Base-by-base conservation (phyloP, 2,888 invertebrate species). In the Julus scanicus region DNA sequence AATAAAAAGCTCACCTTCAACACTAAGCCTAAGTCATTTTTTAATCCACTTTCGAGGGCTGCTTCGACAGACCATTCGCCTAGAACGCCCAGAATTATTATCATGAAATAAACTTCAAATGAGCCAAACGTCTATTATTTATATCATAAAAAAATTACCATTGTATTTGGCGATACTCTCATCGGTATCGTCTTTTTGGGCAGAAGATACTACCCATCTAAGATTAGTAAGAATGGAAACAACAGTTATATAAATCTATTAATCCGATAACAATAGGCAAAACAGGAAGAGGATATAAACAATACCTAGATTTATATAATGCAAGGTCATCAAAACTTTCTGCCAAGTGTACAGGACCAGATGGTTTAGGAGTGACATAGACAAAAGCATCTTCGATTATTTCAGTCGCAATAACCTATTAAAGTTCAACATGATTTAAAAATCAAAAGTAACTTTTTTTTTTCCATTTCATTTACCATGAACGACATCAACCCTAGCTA, bases 151-250 rank as follows among this genome's bases (percentile, higher is more conserved):
- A 63, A 63, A 63, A 91, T 90, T 93, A 91, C 98, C 99, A 93
- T 99, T 97, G 93, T 99, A 99, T 93, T 98, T 98, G 15, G 98
- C 96, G 89, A 98, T 96, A 90, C 96, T 95, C 89, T 97, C 98
- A 90, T 98, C 97, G 39, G 94, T 93, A 86, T 93, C 94, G 90
- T 97, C 97, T 92, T 99, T 99, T 92, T 97, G 98, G 0, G 99
- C 97, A 91, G 96, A 94, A 0, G 99, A 99, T 90, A 95, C 94
- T 0, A 96, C 93, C 99, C 99, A 99, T 87, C 94, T 92, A 88
- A 17, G 15, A 48, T 20, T 13, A 84, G 17, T 84, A 84, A 84
- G 44, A 5, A n/a, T 84, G 37, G n/a, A 9, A 80, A 84, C 15
- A 84, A 39, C 11, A 29, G 37, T 39, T 84, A 84, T n/a, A 84